Conservation (phyloP, 2,113 vertebrate species). For the Girardinichthys multiradiatus region DNA sequence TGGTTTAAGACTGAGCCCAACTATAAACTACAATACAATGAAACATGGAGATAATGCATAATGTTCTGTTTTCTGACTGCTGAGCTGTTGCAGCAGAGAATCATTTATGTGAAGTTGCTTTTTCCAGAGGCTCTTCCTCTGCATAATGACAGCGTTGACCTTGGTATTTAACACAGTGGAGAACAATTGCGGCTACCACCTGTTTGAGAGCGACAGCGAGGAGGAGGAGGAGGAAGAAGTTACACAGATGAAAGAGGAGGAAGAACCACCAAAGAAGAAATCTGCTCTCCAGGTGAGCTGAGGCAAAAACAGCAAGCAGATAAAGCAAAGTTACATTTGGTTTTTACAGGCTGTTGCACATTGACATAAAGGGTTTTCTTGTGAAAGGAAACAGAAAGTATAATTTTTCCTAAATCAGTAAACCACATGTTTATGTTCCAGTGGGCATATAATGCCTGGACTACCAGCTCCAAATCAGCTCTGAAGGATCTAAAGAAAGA, state of each 20-base stretch:
- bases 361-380: not conserved
- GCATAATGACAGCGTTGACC: not conserved
- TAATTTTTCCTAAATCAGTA: not conserved
- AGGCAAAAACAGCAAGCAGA: not conserved
- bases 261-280: slow-evolving; percentile 69
- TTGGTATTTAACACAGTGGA: slow-evolving; percentile 60
- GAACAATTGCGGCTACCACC: slow-evolving; percentile 69
- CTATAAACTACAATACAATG: not conserved
- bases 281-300: slow-evolving; percentile 80
- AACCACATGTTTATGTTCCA: slow-evolving; percentile 30
- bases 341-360: not conserved
- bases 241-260: slow-evolving; percentile 65
- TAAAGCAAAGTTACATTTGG: not conserved
- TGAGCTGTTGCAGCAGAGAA: not conserved
- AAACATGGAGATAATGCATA: too few species aligned
- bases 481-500: slow-evolving; percentile 77
- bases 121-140: not conserved
- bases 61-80: not conserved
- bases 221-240: slow-evolving; percentile 75
- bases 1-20: not conserved
- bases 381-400: not conserved
- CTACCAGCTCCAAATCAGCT: slow-evolving; percentile 75
- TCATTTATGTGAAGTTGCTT: not conserved
- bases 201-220: slow-evolving; percentile 80
- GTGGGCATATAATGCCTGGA: slow-evolving; percentile 83